Evolutionary conservation across 2,888 invertebrate genomes (phyloP).

Genomic region (Sinopyrophorus schimmeli): DNA sequence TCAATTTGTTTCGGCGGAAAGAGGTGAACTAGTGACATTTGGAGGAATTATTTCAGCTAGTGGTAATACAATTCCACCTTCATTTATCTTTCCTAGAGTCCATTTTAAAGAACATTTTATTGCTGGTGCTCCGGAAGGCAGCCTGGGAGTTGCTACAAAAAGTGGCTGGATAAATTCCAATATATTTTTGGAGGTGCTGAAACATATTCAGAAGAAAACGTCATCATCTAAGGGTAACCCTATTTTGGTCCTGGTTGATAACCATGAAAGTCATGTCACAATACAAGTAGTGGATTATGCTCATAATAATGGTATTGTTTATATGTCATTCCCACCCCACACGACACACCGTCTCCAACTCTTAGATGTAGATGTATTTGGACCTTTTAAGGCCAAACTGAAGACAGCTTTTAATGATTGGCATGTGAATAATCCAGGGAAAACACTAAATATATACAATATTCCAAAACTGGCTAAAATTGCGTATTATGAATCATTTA

Average conservation of each 20-base stretch:
- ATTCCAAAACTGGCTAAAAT: constrained; percentile 9
- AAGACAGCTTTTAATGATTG: constrained; percentile 13
- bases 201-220: constrained; percentile 13
- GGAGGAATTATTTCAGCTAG: constrained; percentile 33
- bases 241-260: constrained; percentile 11
- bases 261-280: constrained; percentile 9
- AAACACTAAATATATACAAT: constrained; percentile 5
- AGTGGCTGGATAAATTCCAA: constrained; percentile 9
- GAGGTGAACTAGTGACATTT: constrained; percentile 34
- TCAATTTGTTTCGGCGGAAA: constrained; percentile 32
- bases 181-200: constrained; percentile 6
- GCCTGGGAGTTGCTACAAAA: constrained; percentile 10
- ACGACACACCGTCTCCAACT: constrained; percentile 5
- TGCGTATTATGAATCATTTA: constrained; percentile 10
- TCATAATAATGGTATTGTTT: constrained; percentile 9
- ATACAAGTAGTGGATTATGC: constrained; percentile 6
- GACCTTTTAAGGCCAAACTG: constrained; percentile 10
- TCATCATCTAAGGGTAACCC: not conserved
- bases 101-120: constrained; percentile 10
- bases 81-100: constrained; percentile 18
- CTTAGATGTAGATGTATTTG: constrained; percentile 4
- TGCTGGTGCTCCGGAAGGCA: constrained; percentile 10
- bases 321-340: constrained; percentile 5
- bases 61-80: constrained; percentile 36
- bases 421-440: constrained; percentile 5